A percentile compares a stretch with the other conserved stretches of the same genome.
These are phyloP conservation scores for Eumeta japonica DNA, from an alignment of 1,140 invertebrate genomes.

Conservation along the genomic window DNA sequence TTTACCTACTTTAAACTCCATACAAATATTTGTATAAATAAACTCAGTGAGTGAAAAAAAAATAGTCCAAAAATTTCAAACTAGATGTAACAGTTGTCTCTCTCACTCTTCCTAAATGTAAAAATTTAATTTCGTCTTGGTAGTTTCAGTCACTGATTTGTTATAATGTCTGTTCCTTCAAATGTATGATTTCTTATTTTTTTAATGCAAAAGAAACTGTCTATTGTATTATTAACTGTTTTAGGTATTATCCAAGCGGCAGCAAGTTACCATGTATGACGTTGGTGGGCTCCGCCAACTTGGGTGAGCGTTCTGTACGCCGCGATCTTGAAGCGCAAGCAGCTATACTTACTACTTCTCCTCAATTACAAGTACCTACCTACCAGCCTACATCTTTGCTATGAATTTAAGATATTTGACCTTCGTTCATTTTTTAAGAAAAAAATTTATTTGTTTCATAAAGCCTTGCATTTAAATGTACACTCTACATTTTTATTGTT, in stretches of 20 bases:
- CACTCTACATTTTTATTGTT: no score
- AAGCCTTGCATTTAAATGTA: no score
- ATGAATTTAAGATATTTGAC: not conserved
- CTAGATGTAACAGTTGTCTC: no score
- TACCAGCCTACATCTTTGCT: not conserved
- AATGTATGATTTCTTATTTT: no score
- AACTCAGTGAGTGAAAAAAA: no score
- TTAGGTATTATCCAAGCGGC: slow-evolving; percentile 68
- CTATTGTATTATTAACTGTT: slow-evolving; percentile 6
- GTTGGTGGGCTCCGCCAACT: slow-evolving; percentile 94
- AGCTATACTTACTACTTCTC: slow-evolving; percentile 80
- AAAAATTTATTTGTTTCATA: slow-evolving; percentile 9
- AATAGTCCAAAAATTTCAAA: no score
- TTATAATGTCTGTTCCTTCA: no score
- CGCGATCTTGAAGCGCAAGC: slow-evolving; percentile 93
- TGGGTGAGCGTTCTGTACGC: slow-evolving; percentile 86
- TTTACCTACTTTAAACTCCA: no score
- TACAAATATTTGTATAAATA: no score
- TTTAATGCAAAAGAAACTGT: not conserved
- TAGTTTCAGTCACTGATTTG: no score
- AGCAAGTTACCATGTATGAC: slow-evolving; percentile 73
- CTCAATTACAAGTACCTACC: slow-evolving; percentile 62
- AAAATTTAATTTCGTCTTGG: no score
- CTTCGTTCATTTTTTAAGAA: slow-evolving; percentile 1
- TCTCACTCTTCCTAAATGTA: no score